Percentiles rank a stretch among this genome's conserved stretches.
These are phyloP conservation scores for Calameuta filiformis DNA, from an alignment of 2,888 invertebrate species.

Conservation along the genomic window DNA sequence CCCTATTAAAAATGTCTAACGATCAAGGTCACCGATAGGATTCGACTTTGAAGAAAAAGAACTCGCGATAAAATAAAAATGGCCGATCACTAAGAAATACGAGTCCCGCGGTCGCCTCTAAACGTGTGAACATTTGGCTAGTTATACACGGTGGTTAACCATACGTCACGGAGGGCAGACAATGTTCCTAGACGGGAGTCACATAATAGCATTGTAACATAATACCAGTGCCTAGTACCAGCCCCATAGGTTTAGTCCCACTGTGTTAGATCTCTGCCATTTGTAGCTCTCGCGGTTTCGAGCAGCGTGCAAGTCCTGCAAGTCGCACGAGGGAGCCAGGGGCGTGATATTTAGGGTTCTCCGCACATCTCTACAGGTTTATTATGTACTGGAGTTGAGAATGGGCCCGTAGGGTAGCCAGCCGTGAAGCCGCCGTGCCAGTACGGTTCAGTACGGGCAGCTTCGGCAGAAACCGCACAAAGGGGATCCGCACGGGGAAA, in stretches of 20 bases:
- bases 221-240: conserved; percentile 35
- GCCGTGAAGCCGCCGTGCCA: background rate
- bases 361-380: conserved; percentile 6
- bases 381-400: background rate
- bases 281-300: conserved; percentile 11
- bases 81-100: background rate
- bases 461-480: conserved; percentile 8
- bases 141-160: conserved; percentile 54
- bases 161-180: conserved; percentile 46
- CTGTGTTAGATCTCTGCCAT: conserved; percentile 5
- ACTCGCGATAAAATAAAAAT: background rate
- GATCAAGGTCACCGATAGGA: no score
- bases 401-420: conserved; percentile 3
- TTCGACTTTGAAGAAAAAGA: background rate
- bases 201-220: conserved; percentile 52
- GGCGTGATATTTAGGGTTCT: conserved; percentile 33
- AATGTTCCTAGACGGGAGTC: conserved; percentile 45
- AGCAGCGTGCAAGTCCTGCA: conserved; percentile 5
- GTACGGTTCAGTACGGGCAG: conserved; percentile 11
- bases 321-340: conserved; percentile 22
- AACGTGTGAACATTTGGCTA: conserved; percentile 52
- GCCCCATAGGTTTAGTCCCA: background rate
- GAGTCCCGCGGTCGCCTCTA: background rate
- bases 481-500: conserved; percentile 11
- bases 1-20: background rate